A percentile compares a stretch with the other conserved stretches of the same genome.
Conservation (phyloP, 2,888 invertebrate species). For the Bellardia bayeri region DNA sequence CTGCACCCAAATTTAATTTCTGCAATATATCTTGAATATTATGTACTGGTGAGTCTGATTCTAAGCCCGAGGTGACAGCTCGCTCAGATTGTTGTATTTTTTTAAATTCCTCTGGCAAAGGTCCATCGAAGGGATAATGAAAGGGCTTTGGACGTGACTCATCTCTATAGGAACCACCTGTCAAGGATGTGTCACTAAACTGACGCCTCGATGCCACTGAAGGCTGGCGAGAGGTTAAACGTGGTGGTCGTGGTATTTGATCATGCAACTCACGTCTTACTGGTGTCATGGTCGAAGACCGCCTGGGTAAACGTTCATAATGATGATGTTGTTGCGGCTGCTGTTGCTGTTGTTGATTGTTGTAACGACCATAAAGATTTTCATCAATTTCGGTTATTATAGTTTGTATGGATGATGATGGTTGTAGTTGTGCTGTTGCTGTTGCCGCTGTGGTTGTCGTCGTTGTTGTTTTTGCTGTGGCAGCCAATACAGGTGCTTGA, state of each 20-base stretch:
- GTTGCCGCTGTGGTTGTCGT: constrained; percentile 40
- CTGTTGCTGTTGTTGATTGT: constrained; percentile 30
- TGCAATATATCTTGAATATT: constrained; percentile 83
- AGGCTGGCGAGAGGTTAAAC: constrained; percentile 78
- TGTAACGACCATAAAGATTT: constrained; percentile 51
- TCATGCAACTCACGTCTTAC: constrained; percentile 78
- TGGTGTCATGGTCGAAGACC: constrained; percentile 81
- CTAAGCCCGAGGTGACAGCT: not conserved
- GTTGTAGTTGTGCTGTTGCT: constrained; percentile 44
- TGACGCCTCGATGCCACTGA: constrained; percentile 78
- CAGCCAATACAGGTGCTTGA: constrained; percentile 73
- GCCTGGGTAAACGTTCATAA: constrained; percentile 80
- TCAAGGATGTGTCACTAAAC: constrained; percentile 76
- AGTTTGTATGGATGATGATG: constrained; percentile 61
- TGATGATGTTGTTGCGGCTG: constrained; percentile 75
- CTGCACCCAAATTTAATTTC: constrained; percentile 76
- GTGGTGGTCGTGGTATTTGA: constrained; percentile 81
- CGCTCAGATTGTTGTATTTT: constrained; percentile 74
- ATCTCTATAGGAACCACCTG: constrained; percentile 72
- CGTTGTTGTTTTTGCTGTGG: constrained; percentile 56
- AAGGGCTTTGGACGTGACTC: constrained; percentile 82
- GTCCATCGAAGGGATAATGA: constrained; percentile 82
- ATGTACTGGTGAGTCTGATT: constrained; percentile 74
- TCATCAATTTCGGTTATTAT: constrained; percentile 62
- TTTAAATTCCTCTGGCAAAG: constrained; percentile 81